Evolutionary conservation across 2,113 vertebrate genomes (phyloP), one percentile per base, ranked within the genome.

Genomic region (Ciconia stormi): DNA sequence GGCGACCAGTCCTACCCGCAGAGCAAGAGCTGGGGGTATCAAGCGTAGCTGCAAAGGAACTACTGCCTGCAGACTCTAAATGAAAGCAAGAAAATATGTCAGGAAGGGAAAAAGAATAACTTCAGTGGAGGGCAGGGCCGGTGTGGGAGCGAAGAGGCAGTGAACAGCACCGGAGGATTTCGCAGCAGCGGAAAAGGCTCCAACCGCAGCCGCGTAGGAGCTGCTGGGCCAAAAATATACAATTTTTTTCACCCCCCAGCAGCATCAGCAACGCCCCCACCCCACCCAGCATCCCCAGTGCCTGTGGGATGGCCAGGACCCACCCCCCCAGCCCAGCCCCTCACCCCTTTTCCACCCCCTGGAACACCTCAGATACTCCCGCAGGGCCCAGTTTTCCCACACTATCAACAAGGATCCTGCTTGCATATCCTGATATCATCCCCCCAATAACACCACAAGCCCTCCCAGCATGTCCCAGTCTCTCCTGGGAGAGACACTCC

Each of bases 31-130:
- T 8, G 30, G 16, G 53, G 18, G 13, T 38, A 69, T 26, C 11
- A 2, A 67, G 27, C 1, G 3, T 18, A 32, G 47, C 34, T 1
- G 2, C 7, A 4, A 47, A 27, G 23, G 49, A 53, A 47, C 10
- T 30, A 13, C 73, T 55, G 42, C 42, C 23, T 3, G 7, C 42
- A 15, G 52, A 25, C 18, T 59, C 40, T n/a, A 76, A 76, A 74
- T 20, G 58, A 58, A 58, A 76, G 42, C 4, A 3, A 59, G 32
- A 58, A 59, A 69, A 82, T 13, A 58, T 0, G 0, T 40, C 4
- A 2, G 21, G 32, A 46, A 71, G 7, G 32, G 26, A 20, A 58
- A 36, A 65, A 42, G 30, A 32, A 21, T 19, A 19, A 29, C 29
- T 55, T 30, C 15, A 38, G 18, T 10, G 67, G 20, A 16, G 16